Conservation (phyloP, 1,140 invertebrate genomes). For the Heterodera schachtii region DNA sequence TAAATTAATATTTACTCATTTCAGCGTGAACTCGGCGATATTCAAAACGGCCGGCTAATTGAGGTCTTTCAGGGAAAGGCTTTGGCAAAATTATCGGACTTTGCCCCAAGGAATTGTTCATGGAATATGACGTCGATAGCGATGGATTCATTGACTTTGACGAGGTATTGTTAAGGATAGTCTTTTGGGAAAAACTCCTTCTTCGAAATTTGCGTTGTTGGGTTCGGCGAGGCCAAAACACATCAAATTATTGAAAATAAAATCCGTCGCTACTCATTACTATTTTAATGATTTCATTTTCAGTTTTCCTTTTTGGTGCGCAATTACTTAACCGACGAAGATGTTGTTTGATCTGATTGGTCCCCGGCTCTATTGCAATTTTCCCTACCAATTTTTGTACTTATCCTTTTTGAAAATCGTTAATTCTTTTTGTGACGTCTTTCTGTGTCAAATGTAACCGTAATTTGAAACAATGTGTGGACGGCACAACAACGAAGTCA, state of each 20-base stretch:
- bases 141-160: conserved; percentile 51
- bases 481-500: too few relatives aligned
- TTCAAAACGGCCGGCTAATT: conserved; percentile 55
- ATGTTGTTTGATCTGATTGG: conserved; percentile 34
- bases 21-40: conserved; percentile 58
- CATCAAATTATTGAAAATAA: conserved; percentile 5
- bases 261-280: background rate
- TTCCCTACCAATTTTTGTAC: too few relatives aligned
- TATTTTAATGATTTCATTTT: conserved; percentile 6
- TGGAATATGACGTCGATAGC: conserved; percentile 52
- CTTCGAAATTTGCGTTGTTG: too few relatives aligned
- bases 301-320: conserved; percentile 46
- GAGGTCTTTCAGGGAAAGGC: conserved; percentile 29
- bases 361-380: too few relatives aligned
- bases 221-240: background rate
- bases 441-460: too few relatives aligned
- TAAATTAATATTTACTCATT: too few relatives aligned
- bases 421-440: too few relatives aligned
- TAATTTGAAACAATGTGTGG: too few relatives aligned
- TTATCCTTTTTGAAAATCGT: too few relatives aligned
- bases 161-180: conserved; percentile 18
- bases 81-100: background rate
- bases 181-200: too few relatives aligned
- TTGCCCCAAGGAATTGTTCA: conserved; percentile 53
- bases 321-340: conserved; percentile 53